Evolutionary conservation across 2,888 invertebrate species (phyloP).

Genomic region (Lycaena phlaeas): DNA sequence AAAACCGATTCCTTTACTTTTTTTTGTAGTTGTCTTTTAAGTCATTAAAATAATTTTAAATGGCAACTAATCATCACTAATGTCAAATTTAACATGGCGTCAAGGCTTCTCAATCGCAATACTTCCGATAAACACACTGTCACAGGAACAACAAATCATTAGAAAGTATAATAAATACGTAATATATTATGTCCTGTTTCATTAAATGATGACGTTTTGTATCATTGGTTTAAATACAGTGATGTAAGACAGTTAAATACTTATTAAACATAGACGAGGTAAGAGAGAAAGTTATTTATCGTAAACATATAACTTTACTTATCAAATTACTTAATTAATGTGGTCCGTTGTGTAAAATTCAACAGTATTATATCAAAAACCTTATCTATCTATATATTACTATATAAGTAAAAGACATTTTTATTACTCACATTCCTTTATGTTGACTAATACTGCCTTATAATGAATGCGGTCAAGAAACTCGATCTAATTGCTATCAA

Average conservation of each 20-base stretch:
- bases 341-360: background rate
- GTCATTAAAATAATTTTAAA: too few relatives aligned
- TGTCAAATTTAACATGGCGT: background rate
- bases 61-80: background rate
- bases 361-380: background rate
- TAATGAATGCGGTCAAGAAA: conserved; percentile 31
- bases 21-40: too few relatives aligned
- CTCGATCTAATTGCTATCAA: conserved; percentile 17
- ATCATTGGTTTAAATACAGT: background rate
- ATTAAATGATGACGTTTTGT: background rate
- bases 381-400: background rate
- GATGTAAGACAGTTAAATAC: background rate
- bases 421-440: conserved; percentile 26
- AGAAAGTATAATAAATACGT: background rate
- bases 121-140: background rate
- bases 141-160: background rate
- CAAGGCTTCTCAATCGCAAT: background rate
- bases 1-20: too few relatives aligned
- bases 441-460: conserved; percentile 41
- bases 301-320: background rate
- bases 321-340: background rate
- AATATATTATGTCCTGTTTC: background rate
- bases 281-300: background rate
- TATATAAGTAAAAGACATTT: background rate
- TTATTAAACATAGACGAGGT: background rate